phyloP scores from a whole-genome alignment of 1,140 invertebrate species.

The Stenopsyche tienmushanensis region DNA sequence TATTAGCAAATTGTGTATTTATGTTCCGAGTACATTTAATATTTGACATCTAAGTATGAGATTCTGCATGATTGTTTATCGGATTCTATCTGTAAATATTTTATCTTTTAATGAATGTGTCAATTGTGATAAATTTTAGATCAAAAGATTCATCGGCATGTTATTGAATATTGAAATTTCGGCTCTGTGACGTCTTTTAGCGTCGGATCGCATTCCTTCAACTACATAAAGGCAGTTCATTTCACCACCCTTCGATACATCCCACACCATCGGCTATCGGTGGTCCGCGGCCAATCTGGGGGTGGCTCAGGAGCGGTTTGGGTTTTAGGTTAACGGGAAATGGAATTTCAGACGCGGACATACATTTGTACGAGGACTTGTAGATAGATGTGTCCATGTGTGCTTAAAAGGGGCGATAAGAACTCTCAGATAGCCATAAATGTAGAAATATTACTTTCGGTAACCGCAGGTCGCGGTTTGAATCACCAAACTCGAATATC shows the following conservation, averaged over 20 bases:
- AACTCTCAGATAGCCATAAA: slow-evolving; percentile 29
- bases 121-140: too few species aligned
- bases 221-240: slow-evolving; percentile 20
- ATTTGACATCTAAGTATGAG: too few species aligned
- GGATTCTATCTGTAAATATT: too few species aligned
- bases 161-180: too few species aligned
- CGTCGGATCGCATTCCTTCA: too few species aligned
- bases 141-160: too few species aligned
- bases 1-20: too few species aligned
- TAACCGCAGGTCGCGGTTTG: slow-evolving; percentile 30
- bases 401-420: slow-evolving; percentile 33
- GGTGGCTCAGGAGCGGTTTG: slow-evolving; percentile 3
- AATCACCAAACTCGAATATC: slow-evolving; percentile 24
- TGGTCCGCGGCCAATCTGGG: neutral
- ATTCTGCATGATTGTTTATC: too few species aligned
- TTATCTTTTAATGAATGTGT: too few species aligned
- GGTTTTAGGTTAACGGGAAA: slow-evolving; percentile 36
- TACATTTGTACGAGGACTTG: slow-evolving; percentile 23
- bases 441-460: slow-evolving; percentile 39
- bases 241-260: slow-evolving; percentile 15
- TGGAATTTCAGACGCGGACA: slow-evolving; percentile 39
- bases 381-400: slow-evolving; percentile 38
- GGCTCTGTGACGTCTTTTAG: too few species aligned
- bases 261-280: neutral
- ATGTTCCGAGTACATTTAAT: too few species aligned